These are phyloP conservation scores for Pseudorasbora parva DNA, from an alignment of 2,113 vertebrate species.

Conservation along the genomic window DNA sequence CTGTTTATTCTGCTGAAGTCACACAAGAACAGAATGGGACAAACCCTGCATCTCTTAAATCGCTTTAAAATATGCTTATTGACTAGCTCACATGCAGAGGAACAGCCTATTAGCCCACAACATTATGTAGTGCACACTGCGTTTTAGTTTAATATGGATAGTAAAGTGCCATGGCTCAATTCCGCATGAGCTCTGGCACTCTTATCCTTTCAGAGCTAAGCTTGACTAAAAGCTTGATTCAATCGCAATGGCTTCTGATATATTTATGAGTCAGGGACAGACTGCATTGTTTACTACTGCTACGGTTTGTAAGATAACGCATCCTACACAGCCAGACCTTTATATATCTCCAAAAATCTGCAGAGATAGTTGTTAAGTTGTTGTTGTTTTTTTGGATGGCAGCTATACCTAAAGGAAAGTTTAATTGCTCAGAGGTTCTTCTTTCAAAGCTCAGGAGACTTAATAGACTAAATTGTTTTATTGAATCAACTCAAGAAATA, in stretches of 20 bases:
- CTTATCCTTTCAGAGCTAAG: slow-evolving; percentile 49
- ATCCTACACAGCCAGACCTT: slow-evolving; percentile 4
- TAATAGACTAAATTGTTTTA: background rate
- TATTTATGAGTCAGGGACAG: slow-evolving; percentile 65
- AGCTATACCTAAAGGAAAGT: too few relatives aligned
- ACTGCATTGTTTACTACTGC: slow-evolving; percentile 62
- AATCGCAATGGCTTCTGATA: slow-evolving; percentile 52
- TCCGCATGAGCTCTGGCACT: background rate
- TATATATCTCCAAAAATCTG: slow-evolving; percentile 12
- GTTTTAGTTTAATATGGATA: background rate
- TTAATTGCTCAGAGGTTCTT: background rate
- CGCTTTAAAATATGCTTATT: background rate
- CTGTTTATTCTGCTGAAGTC: background rate
- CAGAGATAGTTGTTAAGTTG: background rate
- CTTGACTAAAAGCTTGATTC: slow-evolving; percentile 61
- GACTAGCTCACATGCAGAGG: background rate
- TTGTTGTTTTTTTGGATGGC: background rate
- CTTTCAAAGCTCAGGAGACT: too few relatives aligned
- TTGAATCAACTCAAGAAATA: background rate
- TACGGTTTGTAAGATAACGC: background rate
- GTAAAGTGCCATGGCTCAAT: background rate
- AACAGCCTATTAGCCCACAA: too few relatives aligned
- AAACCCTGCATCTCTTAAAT: background rate
- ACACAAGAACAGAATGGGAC: background rate
- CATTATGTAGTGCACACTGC: background rate